These are phyloP conservation scores for Parnassius mnemosyne DNA, from an alignment of 2,888 invertebrate species.

Conservation along the genomic window DNA sequence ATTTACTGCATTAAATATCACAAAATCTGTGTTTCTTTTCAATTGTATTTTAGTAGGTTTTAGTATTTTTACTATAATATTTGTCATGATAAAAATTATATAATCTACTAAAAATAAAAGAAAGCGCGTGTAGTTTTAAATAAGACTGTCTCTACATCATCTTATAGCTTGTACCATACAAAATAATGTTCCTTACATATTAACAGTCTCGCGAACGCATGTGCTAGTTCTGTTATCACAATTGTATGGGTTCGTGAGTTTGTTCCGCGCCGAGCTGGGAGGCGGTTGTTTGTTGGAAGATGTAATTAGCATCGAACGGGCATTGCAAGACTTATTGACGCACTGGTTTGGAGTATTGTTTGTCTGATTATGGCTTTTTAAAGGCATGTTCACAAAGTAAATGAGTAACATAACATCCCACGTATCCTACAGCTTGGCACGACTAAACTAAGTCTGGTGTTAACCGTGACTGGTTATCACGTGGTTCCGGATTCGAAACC, in stretches of 20 bases:
- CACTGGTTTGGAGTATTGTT: conserved; percentile 3
- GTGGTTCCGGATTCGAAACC: no score
- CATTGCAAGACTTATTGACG: neutral
- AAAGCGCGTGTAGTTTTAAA: no score
- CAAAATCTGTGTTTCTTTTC: no score
- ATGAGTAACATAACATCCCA: no score
- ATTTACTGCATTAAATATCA: no score
- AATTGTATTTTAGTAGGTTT: no score
- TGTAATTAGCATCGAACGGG: conserved; percentile 7
- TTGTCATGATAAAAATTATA: no score
- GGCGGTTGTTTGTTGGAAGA: conserved; percentile 4
- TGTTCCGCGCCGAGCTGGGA: conserved; percentile 6
- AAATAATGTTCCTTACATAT: conserved; percentile 20
- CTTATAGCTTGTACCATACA: conserved; percentile 3
- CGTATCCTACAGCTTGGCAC: no score
- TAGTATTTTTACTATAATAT: no score
- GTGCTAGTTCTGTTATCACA: conserved; percentile 25
- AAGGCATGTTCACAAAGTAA: neutral
- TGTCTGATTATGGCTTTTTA: conserved; percentile 1
- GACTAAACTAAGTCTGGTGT: no score
- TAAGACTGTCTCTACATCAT: neutral
- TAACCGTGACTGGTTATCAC: no score
- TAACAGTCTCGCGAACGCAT: conserved; percentile 19
- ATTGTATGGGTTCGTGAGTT: conserved; percentile 10
- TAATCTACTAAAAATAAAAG: no score